These are phyloP conservation scores for Andrena fulva DNA, from an alignment of 2,888 invertebrate species.

Conservation along the genomic window DNA sequence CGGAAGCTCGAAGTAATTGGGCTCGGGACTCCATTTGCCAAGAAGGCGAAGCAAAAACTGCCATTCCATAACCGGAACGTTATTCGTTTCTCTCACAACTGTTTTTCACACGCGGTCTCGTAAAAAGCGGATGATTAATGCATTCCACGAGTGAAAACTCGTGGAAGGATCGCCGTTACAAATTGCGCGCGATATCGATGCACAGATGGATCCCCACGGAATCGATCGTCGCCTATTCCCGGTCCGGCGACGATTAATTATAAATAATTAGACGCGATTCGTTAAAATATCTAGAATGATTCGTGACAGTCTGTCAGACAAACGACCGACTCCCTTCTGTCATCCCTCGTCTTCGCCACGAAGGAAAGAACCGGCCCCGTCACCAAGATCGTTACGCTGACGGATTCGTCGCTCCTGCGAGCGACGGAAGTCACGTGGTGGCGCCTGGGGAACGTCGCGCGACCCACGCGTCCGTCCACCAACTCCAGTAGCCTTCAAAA, in stretches of 20 bases:
- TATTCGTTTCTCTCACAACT: constrained; percentile 4
- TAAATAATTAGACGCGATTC: constrained; percentile 81
- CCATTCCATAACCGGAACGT: neutral
- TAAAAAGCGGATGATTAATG: constrained; percentile 56
- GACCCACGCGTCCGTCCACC: constrained; percentile 2
- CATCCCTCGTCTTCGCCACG: constrained; percentile 54
- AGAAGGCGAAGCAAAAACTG: neutral
- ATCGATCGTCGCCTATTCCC: constrained; percentile 48
- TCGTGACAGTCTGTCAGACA: constrained; percentile 61
- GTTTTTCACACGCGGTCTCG: constrained; percentile 28
- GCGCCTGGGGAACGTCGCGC: constrained; percentile 51
- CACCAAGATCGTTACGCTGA: constrained; percentile 84
- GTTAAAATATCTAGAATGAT: constrained; percentile 78
- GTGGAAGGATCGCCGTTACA: constrained; percentile 64
- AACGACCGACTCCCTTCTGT: constrained; percentile 68
- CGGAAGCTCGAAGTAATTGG: constrained; percentile 13
- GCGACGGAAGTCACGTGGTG: constrained; percentile 77
- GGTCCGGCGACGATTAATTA: constrained; percentile 76
- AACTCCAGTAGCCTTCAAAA: neutral
- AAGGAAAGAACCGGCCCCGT: constrained; percentile 80
- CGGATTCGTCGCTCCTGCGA: constrained; percentile 74
- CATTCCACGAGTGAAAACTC: constrained; percentile 5
- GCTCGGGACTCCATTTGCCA: neutral
- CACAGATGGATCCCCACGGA: constrained; percentile 30
- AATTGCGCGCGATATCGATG: constrained; percentile 59